These are phyloP conservation scores for Drosophila silvestris DNA, from an alignment of 2,888 invertebrate genomes.

Conservation along the genomic window DNA sequence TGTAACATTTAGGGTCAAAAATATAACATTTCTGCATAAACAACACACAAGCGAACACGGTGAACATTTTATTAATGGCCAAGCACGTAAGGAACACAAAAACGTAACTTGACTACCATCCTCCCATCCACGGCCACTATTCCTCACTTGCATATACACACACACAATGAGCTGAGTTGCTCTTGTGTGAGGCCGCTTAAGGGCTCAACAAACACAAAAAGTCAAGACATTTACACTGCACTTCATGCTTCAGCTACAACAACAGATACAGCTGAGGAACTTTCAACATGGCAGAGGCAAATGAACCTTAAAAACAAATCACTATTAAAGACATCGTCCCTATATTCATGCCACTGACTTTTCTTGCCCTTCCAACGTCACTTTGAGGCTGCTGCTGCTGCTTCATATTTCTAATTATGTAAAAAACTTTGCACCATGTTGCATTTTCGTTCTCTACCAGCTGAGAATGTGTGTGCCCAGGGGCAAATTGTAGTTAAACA, in stretches of 20 bases:
- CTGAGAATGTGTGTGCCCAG: slow-evolving; percentile 17
- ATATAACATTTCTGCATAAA: slow-evolving; percentile 46
- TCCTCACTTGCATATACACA: neutral
- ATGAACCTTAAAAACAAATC: slow-evolving; percentile 76
- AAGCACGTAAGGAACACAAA: slow-evolving; percentile 30
- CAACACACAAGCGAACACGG: slow-evolving; percentile 9
- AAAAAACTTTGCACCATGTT: slow-evolving; percentile 65
- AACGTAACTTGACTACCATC: slow-evolving; percentile 14
- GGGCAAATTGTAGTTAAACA: slow-evolving; percentile 71
- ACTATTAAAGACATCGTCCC: slow-evolving; percentile 60
- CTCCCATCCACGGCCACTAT: neutral
- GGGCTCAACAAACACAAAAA: slow-evolving; percentile 82
- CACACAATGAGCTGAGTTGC: neutral
- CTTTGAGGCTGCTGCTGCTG: slow-evolving; percentile 3
- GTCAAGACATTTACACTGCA: slow-evolving; percentile 81
- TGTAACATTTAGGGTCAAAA: slow-evolving; percentile 29
- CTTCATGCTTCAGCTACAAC: slow-evolving; percentile 48
- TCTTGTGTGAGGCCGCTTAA: slow-evolving; percentile 59
- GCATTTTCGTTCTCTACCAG: slow-evolving; percentile 29
- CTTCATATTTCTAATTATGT: slow-evolving; percentile 78
- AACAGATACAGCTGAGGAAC: slow-evolving; percentile 8
- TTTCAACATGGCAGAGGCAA: slow-evolving; percentile 52
- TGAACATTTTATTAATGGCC: slow-evolving; percentile 58
- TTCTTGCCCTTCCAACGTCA: neutral
- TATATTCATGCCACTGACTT: neutral